phyloP scores from a whole-genome alignment of 2,797 vertebrate species.

The Menidia menidia region DNA sequence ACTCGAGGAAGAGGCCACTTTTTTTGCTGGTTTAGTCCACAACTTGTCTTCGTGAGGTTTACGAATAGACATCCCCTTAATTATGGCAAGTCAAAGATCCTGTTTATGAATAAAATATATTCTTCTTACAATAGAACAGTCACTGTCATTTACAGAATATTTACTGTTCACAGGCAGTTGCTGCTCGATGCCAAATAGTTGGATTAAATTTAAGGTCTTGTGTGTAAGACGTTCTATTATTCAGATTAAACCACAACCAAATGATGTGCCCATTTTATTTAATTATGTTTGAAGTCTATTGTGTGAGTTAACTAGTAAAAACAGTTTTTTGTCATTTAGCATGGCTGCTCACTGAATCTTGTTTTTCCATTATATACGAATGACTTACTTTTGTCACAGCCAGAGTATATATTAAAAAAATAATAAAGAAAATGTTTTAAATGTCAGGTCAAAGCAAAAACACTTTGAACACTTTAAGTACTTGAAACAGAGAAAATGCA shows the following conservation, averaged over 20 bases:
- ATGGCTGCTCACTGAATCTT: constrained; percentile 15
- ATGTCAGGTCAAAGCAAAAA: constrained; percentile 46
- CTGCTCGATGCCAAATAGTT: too few species aligned
- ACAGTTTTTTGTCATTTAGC: constrained; percentile 37
- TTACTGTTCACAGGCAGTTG: too few species aligned
- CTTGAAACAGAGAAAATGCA: constrained; percentile 63
- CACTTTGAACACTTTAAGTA: constrained; percentile 47
- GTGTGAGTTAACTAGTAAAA: constrained; percentile 5
- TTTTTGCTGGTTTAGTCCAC: too few species aligned
- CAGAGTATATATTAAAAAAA: constrained; percentile 36
- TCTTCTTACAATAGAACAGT: too few species aligned
- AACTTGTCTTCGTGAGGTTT: too few species aligned
- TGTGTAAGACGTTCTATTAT: not conserved
- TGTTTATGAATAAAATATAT: too few species aligned
- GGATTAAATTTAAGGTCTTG: too few species aligned
- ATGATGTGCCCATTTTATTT: constrained; percentile 31
- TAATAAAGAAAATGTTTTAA: constrained; percentile 54
- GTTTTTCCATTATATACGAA: constrained; percentile 10
- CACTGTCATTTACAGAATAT: too few species aligned
- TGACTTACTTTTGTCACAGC: constrained; percentile 42
- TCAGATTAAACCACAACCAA: not conserved
- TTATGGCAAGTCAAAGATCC: too few species aligned
- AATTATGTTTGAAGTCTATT: constrained; percentile 1
- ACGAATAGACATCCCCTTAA: too few species aligned
- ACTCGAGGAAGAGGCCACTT: too few species aligned